phyloP scores from a whole-genome alignment of 2,113 vertebrate species.

The Lontra canadensis region DNA sequence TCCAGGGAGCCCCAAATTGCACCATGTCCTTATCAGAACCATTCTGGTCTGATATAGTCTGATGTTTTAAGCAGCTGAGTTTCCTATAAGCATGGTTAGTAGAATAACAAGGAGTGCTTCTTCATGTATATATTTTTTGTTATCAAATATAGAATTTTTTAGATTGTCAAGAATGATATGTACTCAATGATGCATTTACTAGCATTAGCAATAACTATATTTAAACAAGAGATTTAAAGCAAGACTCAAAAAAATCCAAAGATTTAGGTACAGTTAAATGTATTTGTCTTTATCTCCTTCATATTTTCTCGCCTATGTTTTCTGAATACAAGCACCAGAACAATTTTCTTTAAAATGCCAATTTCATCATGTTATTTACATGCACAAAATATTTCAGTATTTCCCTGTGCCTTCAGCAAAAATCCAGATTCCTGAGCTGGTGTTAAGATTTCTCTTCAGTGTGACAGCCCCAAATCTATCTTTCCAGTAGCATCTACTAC shows the following conservation, averaged over 20 bases:
- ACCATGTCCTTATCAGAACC: background rate
- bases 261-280: background rate
- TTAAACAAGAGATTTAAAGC: background rate
- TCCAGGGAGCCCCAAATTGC: background rate
- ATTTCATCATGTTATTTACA: background rate
- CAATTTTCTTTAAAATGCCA: background rate
- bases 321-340: conserved; percentile 20
- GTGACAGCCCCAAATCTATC: background rate
- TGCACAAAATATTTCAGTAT: background rate
- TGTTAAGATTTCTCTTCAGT: background rate
- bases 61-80: background rate
- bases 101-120: background rate
- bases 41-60: background rate
- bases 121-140: conserved; percentile 10
- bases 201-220: background rate
- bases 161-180: conserved; percentile 27
- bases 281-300: background rate
- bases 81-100: background rate
- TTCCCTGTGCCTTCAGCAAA: background rate
- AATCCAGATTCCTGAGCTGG: background rate
- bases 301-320: conserved; percentile 6
- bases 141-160: conserved; percentile 13
- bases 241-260: conserved; percentile 22
- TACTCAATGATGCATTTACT: background rate
- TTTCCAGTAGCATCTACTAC: background rate